These are phyloP conservation scores for Thinocorus orbignyianus DNA, from an alignment of 2,113 vertebrate genomes.

Conservation along the genomic window DNA sequence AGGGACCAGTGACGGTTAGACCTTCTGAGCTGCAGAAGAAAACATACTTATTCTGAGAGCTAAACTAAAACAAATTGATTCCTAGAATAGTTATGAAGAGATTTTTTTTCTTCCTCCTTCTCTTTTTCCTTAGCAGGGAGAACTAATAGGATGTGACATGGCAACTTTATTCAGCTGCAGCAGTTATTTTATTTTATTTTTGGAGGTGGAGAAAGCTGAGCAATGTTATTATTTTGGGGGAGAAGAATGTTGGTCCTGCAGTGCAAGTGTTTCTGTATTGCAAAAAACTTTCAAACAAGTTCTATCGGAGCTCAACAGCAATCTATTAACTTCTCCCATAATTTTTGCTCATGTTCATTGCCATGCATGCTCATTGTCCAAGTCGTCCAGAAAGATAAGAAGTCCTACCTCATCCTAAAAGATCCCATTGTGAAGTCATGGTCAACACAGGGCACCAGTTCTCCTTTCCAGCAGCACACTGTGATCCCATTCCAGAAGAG, in stretches of 20 bases:
- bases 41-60: conserved; percentile 68
- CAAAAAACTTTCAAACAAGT: conserved; percentile 44
- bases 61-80: neutral
- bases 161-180: neutral
- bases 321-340: neutral
- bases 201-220: neutral
- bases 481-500: neutral
- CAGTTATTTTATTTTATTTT: neutral
- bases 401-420: neutral
- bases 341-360: conserved; percentile 7
- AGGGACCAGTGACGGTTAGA: neutral
- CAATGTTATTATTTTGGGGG: neutral
- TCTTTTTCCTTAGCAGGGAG: neutral
- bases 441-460: neutral
- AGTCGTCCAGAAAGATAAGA: neutral
- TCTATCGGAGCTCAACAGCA: conserved; percentile 31
- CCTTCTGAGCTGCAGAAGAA: conserved; percentile 40
- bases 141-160: neutral
- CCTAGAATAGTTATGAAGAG: neutral
- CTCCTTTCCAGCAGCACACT: neutral
- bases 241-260: conserved; percentile 41
- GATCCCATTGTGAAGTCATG: neutral
- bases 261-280: conserved; percentile 33
- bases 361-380: neutral
- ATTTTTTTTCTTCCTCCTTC: neutral